Base-by-base conservation (phyloP, 2,797 vertebrate species). In the Glyptemys insculpta region DNA sequence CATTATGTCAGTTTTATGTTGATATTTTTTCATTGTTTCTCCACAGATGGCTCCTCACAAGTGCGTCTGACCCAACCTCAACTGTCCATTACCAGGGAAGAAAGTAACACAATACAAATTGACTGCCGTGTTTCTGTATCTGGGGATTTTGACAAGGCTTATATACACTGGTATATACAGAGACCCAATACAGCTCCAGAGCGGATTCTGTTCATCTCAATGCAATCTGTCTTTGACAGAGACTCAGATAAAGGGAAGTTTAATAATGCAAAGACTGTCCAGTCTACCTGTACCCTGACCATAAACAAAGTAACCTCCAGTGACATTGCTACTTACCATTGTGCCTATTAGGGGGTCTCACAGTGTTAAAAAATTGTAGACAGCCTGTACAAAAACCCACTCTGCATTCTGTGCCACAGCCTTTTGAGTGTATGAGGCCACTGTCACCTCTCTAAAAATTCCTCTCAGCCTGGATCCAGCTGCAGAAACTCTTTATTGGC, bases 141-240 rank as follows among this genome's bases (percentile, higher is more conserved):
- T 3, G 65, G 19, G 16, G 9, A 68, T 37, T 68, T 68, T 37
- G 34, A 18, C 65, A 18, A 68, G 65, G 34, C 65, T 68, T 23
- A 11, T 21, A 83, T 96, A 44, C 90, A 96, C 79, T 95, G 90
- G 90, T 96, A 97, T 79, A 41, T 8, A 2, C 10, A 53, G 41
- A 57, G 84, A 49, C 62, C 89, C 8, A 49, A 83, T 14, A 68
- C 7, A 29, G 25, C 62, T 57, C 87, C 83, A 5, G 78, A 83
- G 12, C 16, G 5, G 16, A 41, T 96, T 34, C 59, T 95, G 16
- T n/a, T n/a, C 23, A 9, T 1, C 47, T 27, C 27, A 56, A 9
- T 0, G 2, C 16, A n/a, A 4, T 10, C 41, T 3, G 14, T 29
- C 62, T 37, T 8, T 19, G 34, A 72, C 12, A 6, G 16, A 37